Percentiles rank a stretch among this genome's conserved stretches.
phyloP scores from a whole-genome alignment of 2,888 invertebrate species.

The Drosophila parthenogenetica region DNA sequence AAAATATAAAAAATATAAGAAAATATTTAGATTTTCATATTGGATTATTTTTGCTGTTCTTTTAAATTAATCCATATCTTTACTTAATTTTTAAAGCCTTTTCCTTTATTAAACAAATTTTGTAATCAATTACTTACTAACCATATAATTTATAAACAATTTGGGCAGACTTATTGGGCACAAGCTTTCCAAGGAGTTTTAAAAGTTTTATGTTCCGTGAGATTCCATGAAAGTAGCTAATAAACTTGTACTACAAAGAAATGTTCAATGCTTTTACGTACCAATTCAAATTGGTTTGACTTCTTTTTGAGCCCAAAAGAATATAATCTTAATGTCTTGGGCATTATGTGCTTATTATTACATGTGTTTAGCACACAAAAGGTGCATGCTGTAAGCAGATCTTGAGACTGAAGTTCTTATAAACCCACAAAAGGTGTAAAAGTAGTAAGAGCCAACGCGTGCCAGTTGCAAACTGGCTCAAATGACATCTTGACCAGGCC shows the following conservation, averaged over 20 bases:
- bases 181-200: background rate
- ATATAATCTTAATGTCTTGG: slow-evolving; percentile 8
- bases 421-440: slow-evolving; percentile 49
- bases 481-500: slow-evolving; percentile 27
- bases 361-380: slow-evolving; percentile 36
- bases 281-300: background rate
- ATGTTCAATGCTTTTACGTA: background rate
- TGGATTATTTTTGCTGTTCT: no score
- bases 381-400: slow-evolving; percentile 29
- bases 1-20: no score
- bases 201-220: background rate
- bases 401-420: slow-evolving; percentile 8
- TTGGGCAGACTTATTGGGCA: no score
- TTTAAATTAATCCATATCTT: no score
- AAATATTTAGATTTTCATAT: no score
- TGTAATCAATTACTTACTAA: no score
- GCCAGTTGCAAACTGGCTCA: slow-evolving; percentile 51
- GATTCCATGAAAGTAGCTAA: background rate
- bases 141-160: no score
- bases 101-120: no score
- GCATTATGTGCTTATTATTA: slow-evolving; percentile 47
- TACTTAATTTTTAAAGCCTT: no score
- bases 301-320: background rate
- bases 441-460: slow-evolving; percentile 52
- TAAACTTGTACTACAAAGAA: background rate